Conservation (phyloP, 2,888 invertebrate genomes). For the Dasysyrphus albostriatus region DNA sequence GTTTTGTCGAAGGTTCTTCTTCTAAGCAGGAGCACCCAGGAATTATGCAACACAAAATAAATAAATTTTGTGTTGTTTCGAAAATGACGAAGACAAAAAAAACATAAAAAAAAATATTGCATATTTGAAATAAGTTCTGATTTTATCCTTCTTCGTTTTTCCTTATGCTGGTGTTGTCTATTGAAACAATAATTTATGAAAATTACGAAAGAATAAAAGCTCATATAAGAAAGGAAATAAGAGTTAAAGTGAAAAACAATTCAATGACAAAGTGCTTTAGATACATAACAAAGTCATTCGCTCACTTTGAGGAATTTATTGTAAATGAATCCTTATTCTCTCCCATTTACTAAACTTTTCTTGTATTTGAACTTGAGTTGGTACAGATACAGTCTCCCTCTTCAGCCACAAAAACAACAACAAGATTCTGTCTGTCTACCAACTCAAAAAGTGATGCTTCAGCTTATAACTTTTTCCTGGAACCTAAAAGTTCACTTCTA, state of each 20-base stretch:
- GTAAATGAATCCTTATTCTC: slow-evolving; percentile 5
- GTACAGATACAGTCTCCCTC: not conserved
- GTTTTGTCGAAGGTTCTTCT: not conserved
- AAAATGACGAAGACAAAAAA: not conserved
- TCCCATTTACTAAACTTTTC: not conserved
- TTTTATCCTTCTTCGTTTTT: not conserved
- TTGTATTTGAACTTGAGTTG: not conserved
- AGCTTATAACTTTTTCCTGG: not conserved
- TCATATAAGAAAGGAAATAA: not conserved
- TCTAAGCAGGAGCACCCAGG: not conserved
- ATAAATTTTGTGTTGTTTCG: slow-evolving; percentile 16
- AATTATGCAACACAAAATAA: slow-evolving; percentile 23
- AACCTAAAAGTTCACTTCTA: too few relatives aligned
- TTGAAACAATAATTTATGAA: slow-evolving; percentile 13
- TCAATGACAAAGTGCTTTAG: slow-evolving; percentile 16
- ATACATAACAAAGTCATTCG: slow-evolving; percentile 8
- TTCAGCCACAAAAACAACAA: not conserved
- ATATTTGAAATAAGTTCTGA: slow-evolving; percentile 15
- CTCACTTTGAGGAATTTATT: slow-evolving; percentile 18
- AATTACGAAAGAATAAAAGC: not conserved
- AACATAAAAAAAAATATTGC: slow-evolving; percentile 24
- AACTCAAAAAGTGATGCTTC: not conserved
- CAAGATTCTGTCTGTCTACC: not conserved
- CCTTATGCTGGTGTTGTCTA: not conserved
- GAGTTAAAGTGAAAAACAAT: not conserved